Conservation (phyloP, 1,140 invertebrate species). For the Polypedilum vanderplanki region DNA sequence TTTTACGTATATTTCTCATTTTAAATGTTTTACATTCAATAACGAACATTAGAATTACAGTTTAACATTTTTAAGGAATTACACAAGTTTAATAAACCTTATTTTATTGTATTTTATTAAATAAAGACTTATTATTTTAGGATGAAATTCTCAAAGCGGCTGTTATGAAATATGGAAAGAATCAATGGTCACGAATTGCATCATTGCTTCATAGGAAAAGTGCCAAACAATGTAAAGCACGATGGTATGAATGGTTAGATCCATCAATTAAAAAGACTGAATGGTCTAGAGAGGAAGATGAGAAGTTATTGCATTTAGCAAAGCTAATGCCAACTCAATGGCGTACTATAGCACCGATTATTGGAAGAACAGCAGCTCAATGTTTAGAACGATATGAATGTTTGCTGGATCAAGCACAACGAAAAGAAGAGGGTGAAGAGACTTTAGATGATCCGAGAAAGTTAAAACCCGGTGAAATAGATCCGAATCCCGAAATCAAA, state of each 20-base stretch:
- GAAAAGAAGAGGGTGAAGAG: conserved; percentile 92
- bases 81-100: conserved; percentile 1
- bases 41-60: too few relatives aligned
- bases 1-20: too few relatives aligned
- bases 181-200: conserved; percentile 99
- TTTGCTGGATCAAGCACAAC: conserved; percentile 96
- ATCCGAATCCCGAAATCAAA: conserved; percentile 99
- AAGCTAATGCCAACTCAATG: conserved; percentile 99
- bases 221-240: conserved; percentile 98
- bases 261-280: conserved; percentile 99
- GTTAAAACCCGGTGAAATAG: conserved; percentile 97
- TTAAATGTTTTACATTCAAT: too few relatives aligned
- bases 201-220: conserved; percentile 97
- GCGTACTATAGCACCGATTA: conserved; percentile 98
- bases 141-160: conserved; percentile 99
- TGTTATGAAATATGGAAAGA: conserved; percentile 99
- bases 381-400: conserved; percentile 97
- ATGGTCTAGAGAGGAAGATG: conserved; percentile 99
- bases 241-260: conserved; percentile 99
- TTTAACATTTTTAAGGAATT: too few relatives aligned
- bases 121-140: conserved; percentile 48
- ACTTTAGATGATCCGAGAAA: conserved; percentile 90
- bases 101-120: conserved; percentile 28
- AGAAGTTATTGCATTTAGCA: conserved; percentile 94
- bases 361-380: conserved; percentile 96